Conservation (phyloP, 2,888 invertebrate genomes). For the Drosophila cyrtoloma region DNA sequence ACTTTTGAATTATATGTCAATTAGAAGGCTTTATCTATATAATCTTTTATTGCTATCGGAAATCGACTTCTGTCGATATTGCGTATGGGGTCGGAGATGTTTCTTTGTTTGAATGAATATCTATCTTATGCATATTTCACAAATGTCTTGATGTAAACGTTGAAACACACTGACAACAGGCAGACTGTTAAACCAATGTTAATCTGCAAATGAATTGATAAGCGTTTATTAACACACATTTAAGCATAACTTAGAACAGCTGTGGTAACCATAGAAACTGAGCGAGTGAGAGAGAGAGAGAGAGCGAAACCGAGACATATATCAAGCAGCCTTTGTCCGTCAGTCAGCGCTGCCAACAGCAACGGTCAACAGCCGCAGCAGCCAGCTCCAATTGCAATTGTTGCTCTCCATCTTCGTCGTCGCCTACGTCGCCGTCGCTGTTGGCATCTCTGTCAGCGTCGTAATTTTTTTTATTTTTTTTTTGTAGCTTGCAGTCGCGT, state of each 20-base stretch:
- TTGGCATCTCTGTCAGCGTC: slow-evolving; percentile 53
- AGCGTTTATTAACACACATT: slow-evolving; percentile 1
- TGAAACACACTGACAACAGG: neutral
- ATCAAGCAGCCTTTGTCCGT: slow-evolving; percentile 44
- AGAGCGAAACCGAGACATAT: neutral
- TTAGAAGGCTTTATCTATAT: neutral
- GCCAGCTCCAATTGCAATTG: slow-evolving; percentile 30
- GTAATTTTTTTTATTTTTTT: slow-evolving; percentile 10
- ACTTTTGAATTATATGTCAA: neutral
- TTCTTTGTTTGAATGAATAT: no score
- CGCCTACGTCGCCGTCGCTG: slow-evolving; percentile 27
- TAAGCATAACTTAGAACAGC: neutral
- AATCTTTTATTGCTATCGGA: neutral
- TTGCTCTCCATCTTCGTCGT: slow-evolving; percentile 41
- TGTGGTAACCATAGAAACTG: neutral
- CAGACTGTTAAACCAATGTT: neutral
- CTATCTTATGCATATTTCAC: no score
- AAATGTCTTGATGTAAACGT: neutral
- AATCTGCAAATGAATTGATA: neutral
- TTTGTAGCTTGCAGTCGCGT: slow-evolving; percentile 57
- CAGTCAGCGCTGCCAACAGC: slow-evolving; percentile 10
- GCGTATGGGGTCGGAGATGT: neutral
- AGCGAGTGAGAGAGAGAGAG: neutral
- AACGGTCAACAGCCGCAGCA: slow-evolving; percentile 65
- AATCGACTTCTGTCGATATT: neutral